Evolutionary conservation across 2,888 invertebrate genomes (phyloP), one percentile per base, ranked within the genome.

Genomic region (Andricus curvator): DNA sequence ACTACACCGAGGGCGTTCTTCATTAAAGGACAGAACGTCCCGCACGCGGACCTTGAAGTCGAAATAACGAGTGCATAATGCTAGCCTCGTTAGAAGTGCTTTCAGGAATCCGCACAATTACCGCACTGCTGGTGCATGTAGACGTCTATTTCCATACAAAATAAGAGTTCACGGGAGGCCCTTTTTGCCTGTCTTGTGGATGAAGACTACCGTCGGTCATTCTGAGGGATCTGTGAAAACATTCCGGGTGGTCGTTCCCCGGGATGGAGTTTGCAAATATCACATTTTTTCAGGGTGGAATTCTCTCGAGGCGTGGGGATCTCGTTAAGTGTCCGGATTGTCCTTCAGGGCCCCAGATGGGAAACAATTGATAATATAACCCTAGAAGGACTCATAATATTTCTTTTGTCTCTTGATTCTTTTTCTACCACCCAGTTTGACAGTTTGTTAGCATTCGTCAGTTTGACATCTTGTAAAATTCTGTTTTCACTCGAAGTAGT

Each of bases 1-100:
- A 51, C 70, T 74, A 4, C n/a, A 29, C 74, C 33, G 56, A 29
- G 74, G 74, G 33, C 74, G 74, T 74, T 56, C 74, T 74, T 74
- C 74, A 74, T 74, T 74, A 74, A 74, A 56, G 56, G 74, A 74
- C 74, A 33, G 74, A 29, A 56, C 56, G 51, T 56, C 66, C 66
- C 2, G 66, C 66, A 67, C 66, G 41, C 51, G 56, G 74, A 74
- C 74, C n/a, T 74, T 74, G 51, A 33, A 33, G 51, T 74, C 56
- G 33, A 74, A 74, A 74, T 74, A 74, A 74, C 74, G 74, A 74
- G 74, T 74, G 68, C 68, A 68, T 68, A 68, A 68, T 74, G 74
- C 56, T 33, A 74, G 51, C 33, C 56, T 74, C 74, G 74, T 74
- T 74, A 56, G 51, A 51, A 74, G 25, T 25, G 70, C 70, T 74